Evolutionary conservation across 2,113 vertebrate genomes (phyloP), one percentile per base, ranked within the genome.

Genomic region (Siphamia tubifer): DNA sequence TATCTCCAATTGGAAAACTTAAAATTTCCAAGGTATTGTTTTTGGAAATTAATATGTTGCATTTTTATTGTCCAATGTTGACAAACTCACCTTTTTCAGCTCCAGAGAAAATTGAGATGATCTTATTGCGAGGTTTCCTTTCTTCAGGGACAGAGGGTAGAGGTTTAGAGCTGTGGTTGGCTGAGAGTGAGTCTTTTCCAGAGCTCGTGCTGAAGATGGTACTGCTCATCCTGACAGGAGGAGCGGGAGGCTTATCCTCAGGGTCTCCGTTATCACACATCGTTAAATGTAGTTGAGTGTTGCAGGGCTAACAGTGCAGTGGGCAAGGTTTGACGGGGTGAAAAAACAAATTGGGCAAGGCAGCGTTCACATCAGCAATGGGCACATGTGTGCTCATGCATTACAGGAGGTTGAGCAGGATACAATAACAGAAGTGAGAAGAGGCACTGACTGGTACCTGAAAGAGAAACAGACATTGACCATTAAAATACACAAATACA

Each of bases 211-310:
- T 94, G 82, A 98, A 95, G 83, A 96, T 96, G 39, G 91, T 92
- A 21, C 98, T 99, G 88, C 94, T 96, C 92, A 98, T 96, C 28
- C 98, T 92, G 73, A 99, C 96, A 0, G 98, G 98, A 79, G 98
- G 98, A n/a, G 98, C 98, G 1, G 98, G 98, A 24, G 98, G 98
- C 68, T 98, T 99, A 86, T 99, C 98, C 91, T 99, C 97, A 9
- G 96, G 88, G 85, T 97, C 96, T 77, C 96, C 95, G 90, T 98
- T 98, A 89, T 98, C 96, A 89, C 92, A 98, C 98, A 99, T 99
- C 82, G 76, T 78, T 62, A 64, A 40, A 62, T 87, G 58, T 80
- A 64, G 40, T n/a, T 19, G 52, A 62, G 61, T 28, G 65, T 67
- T 23, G 28, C 31, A 1, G 27, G 68, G 58, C 17, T 32, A 34